Evolutionary conservation across 2,888 invertebrate genomes (phyloP), one percentile per base, ranked within the genome.

Genomic region (Buathra laborator): DNA sequence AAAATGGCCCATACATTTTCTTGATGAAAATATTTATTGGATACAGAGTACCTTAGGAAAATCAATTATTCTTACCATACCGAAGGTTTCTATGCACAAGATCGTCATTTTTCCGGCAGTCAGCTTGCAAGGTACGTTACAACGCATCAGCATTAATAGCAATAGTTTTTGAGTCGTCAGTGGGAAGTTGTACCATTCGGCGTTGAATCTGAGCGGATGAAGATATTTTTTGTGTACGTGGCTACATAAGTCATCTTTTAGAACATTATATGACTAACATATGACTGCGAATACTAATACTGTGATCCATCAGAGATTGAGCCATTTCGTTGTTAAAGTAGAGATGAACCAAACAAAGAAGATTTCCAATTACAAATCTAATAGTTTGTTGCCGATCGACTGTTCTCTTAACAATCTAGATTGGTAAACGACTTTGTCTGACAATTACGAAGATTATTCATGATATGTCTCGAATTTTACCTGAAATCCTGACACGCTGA

Each of bases 401-500:
- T 1, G 43, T 56, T 19, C 19, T 72, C 44, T 24, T 59, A n/a
- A 59, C 44, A 44, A 59, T 24, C 72, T 72, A 7, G 44, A 72
- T n/a, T 1, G 14, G 14, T 24, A 14, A 5, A 43, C 14, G 9
- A 56, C 44, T 72, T 59, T n/a, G 44, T 59, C 32, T 29, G 9
- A 19, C 6, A 16, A 43, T 16, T n/a, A 16, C 2, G 16, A n/a
- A 16, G 16, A 43, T 1, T 4, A 3, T 16, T 6, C 32, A 37
- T 9, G 19, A 51, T n/a, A n/a, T 14, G 6, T 24, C 14, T 2
- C 5, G 19, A 14, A 19, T 9, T 12, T 16, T 51, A 75, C 75
- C 64, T 75, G 75, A 64, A 64, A 16, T 14, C 37, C 64, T 51
- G 75, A 64, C n/a, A 75, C 32, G 64, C 64, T 75, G 10, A 75